A percentile compares a stretch with the other conserved stretches of the same genome.
These are phyloP conservation scores for Prorops nasuta DNA, from an alignment of 1,140 invertebrate genomes.

Conservation along the genomic window DNA sequence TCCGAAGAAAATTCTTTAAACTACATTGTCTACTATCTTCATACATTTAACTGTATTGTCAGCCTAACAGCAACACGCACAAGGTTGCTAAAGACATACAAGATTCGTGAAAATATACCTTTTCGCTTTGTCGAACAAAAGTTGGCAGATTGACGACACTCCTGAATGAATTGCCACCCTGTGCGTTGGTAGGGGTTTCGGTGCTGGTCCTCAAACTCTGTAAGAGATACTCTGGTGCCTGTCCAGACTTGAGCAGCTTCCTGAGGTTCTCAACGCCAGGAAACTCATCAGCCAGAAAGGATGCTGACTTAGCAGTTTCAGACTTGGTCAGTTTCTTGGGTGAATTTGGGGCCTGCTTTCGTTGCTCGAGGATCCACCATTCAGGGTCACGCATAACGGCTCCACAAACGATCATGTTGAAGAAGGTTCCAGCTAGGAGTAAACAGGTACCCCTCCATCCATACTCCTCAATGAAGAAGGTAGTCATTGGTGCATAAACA, in stretches of 20 bases:
- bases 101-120: constrained; percentile 53
- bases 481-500: constrained; percentile 79
- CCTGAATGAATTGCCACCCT: constrained; percentile 47
- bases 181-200: constrained; percentile 34
- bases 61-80: no score
- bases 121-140: constrained; percentile 68
- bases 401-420: constrained; percentile 88
- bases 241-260: constrained; percentile 64
- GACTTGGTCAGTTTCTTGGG: constrained; percentile 47
- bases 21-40: no score
- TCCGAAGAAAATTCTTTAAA: no score
- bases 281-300: constrained; percentile 57
- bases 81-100: no score
- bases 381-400: constrained; percentile 84
- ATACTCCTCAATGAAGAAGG: constrained; percentile 71
- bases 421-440: constrained; percentile 77
- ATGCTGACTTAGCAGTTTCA: constrained; percentile 45
- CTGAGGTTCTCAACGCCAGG: constrained; percentile 68
- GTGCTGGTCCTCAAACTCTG: constrained; percentile 63
- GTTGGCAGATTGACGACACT: constrained; percentile 76
- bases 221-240: constrained; percentile 65
- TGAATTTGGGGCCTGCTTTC: constrained; percentile 45
- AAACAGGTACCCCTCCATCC: constrained; percentile 86
- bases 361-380: constrained; percentile 69
- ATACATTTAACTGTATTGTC: no score